These are phyloP conservation scores for Cricetomys ansorgei DNA, from an alignment of 2,113 vertebrate species.

Conservation along the genomic window DNA sequence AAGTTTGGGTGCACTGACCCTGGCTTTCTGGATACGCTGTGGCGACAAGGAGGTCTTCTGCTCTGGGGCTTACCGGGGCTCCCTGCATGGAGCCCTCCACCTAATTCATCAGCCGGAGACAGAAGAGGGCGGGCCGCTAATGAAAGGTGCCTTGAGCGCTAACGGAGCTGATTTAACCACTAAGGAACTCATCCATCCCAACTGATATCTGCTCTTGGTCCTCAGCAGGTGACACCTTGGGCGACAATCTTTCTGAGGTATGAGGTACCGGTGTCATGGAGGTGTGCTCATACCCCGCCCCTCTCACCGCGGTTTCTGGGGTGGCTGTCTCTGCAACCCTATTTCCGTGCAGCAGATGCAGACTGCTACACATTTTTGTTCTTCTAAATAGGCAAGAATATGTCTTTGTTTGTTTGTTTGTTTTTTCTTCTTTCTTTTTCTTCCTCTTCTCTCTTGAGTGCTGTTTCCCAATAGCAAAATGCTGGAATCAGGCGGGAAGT, in stretches of 20 bases:
- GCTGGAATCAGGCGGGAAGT: not conserved
- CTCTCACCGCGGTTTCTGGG: not conserved
- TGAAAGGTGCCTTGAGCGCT: not conserved
- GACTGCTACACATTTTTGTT: not conserved
- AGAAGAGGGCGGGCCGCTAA: not conserved
- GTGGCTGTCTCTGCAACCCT: too few relatives aligned
- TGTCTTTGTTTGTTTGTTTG: not conserved
- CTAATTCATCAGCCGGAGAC: not conserved
- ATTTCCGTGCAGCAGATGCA: not conserved
- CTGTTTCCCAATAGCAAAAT: not conserved
- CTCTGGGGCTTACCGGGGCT: not conserved
- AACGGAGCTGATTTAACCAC: not conserved
- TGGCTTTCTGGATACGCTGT: not conserved
- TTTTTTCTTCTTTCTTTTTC: not conserved
- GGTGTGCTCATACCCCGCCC: not conserved
- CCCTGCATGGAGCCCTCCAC: not conserved
- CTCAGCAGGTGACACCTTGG: not conserved
- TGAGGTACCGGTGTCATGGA: not conserved
- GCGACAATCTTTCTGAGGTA: not conserved
- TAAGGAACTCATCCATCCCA: not conserved
- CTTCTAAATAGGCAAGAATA: too few relatives aligned
- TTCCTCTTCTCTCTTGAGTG: rapidly evolving
- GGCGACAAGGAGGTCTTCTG: not conserved
- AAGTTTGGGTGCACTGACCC: not conserved
- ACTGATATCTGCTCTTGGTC: too few relatives aligned